These are phyloP conservation scores for Drosophila busckii DNA, from an alignment of 1,140 invertebrate species.

Conservation along the genomic window DNA sequence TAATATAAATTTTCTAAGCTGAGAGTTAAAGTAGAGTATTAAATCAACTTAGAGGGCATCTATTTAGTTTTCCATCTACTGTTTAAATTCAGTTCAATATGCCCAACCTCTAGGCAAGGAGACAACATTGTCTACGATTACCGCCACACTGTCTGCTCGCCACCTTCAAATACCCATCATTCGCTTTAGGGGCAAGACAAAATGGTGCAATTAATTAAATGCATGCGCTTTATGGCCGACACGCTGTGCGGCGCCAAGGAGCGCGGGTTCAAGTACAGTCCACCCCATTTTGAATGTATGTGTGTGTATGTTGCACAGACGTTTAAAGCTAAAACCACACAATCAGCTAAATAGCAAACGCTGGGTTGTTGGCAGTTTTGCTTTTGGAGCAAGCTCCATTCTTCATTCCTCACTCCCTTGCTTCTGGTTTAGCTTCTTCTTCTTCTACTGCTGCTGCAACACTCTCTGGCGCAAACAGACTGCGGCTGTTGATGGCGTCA, in stretches of 20 bases:
- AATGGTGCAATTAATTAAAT: slow-evolving; percentile 62
- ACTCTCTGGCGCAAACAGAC: neutral
- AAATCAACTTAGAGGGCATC: too few species aligned
- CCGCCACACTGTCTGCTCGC: too few species aligned
- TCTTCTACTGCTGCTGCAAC: too few species aligned
- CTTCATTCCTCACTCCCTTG: too few species aligned
- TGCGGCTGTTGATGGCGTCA: slow-evolving; percentile 28
- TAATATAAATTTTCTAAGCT: too few species aligned
- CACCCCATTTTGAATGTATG: neutral
- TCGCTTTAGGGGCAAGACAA: slow-evolving; percentile 48
- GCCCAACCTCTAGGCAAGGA: neutral
- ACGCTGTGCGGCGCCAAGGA: neutral
- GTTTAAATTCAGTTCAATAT: neutral
- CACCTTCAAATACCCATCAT: neutral
- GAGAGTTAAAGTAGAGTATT: too few species aligned
- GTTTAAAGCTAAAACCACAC: slow-evolving; percentile 59
- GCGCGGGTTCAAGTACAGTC: slow-evolving; percentile 14
- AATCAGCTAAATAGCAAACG: slow-evolving; percentile 67
- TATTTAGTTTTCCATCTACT: too few species aligned
- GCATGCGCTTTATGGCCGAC: slow-evolving; percentile 53
- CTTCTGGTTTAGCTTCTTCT: too few species aligned
- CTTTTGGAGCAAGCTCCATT: slow-evolving; percentile 3
- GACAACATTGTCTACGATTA: too few species aligned
- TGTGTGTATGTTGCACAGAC: slow-evolving; percentile 14
- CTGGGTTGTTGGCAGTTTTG: slow-evolving; percentile 13